These are phyloP conservation scores for Thunnus albacares DNA, from an alignment of 2,797 vertebrate genomes.

Conservation along the genomic window DNA sequence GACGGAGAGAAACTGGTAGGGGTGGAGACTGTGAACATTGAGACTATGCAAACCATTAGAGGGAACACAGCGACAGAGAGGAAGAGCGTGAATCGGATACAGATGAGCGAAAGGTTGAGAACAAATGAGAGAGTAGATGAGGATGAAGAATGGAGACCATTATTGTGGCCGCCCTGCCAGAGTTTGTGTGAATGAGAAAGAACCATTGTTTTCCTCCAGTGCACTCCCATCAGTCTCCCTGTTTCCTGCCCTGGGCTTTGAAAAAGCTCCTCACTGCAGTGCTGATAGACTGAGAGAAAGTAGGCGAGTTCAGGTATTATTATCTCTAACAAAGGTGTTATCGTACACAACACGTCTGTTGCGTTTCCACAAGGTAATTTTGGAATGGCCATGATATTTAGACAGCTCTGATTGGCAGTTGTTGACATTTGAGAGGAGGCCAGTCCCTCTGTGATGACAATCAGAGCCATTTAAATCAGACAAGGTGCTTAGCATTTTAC, in stretches of 20 bases:
- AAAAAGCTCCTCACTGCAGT: constrained; percentile 32
- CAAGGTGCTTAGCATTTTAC: constrained; percentile 60
- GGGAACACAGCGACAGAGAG: constrained; percentile 38
- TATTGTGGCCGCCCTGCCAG: constrained; percentile 42
- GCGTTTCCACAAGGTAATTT: constrained; percentile 37
- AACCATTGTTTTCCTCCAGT: constrained; percentile 25
- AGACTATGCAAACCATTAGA: constrained; percentile 54
- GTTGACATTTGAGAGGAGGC: constrained; percentile 75
- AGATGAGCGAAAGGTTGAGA: constrained; percentile 53
- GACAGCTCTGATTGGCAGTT: constrained; percentile 63
- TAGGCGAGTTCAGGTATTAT: constrained; percentile 33
- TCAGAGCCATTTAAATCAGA: constrained; percentile 52
- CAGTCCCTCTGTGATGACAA: constrained; percentile 53
- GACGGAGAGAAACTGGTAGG: constrained; percentile 16
- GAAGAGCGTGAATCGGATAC: constrained; percentile 43
- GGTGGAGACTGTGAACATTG: constrained; percentile 51
- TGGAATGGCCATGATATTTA: constrained; percentile 70
- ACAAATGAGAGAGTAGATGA: constrained; percentile 43
- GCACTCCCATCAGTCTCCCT: constrained; percentile 33
- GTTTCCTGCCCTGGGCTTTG: constrained; percentile 36
- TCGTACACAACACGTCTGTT: constrained; percentile 33
- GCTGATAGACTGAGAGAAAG: constrained; percentile 20
- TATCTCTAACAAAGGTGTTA: constrained; percentile 45
- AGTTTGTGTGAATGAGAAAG: constrained; percentile 42
- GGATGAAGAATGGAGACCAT: constrained; percentile 57